Percentiles rank a stretch among this genome's conserved stretches.
Evolutionary conservation across 2,888 invertebrate species (phyloP).

Genomic region (Neoaliturus tenellus): DNA sequence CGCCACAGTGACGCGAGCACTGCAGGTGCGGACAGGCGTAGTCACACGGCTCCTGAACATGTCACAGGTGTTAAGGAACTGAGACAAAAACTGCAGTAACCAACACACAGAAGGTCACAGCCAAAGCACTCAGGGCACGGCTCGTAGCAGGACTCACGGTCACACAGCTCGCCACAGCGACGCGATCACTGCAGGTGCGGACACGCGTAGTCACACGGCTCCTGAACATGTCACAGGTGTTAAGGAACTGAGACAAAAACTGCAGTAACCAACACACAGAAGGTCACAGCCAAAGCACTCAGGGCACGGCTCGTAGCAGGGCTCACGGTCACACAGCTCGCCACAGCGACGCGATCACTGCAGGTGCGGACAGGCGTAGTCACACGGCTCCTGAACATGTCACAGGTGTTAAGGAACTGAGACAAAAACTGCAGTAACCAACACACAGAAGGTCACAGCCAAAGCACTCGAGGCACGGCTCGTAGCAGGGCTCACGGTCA

Average conservation of each 20-base stretch:
- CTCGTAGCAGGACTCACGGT: constrained; percentile 61
- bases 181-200: constrained; percentile 57
- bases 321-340: constrained; percentile 62
- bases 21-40: constrained; percentile 58
- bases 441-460: constrained; percentile 62
- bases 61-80: too few relatives aligned
- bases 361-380: constrained; percentile 68
- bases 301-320: constrained; percentile 60
- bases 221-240: constrained; percentile 68
- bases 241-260: too few relatives aligned
- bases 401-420: too few relatives aligned
- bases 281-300: constrained; percentile 59
- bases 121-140: constrained; percentile 52
- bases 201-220: constrained; percentile 72
- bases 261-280: constrained; percentile 73
- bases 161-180: constrained; percentile 62
- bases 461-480: constrained; percentile 56
- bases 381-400: constrained; percentile 72
- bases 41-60: constrained; percentile 74
- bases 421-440: constrained; percentile 78
- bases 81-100: constrained; percentile 79
- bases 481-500: constrained; percentile 60
- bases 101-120: constrained; percentile 62
- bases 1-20: constrained; percentile 61
- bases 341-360: constrained; percentile 60